Base-by-base conservation (phyloP, 1,140 invertebrate genomes). In the Calephelis virginiensis region DNA sequence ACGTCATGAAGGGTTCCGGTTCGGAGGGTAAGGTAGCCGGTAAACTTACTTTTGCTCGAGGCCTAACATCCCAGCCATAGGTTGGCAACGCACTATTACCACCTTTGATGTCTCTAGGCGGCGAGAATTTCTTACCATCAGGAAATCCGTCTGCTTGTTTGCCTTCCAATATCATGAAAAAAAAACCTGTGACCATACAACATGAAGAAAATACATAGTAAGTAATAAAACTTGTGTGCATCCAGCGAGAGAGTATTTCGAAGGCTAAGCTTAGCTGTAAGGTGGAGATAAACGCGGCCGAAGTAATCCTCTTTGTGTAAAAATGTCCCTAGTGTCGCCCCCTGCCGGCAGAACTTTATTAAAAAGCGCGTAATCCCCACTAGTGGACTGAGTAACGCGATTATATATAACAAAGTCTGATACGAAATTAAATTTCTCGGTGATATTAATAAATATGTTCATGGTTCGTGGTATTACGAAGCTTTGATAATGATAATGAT, bases 271-370 rank as follows among this genome's bases (percentile, higher is more conserved):
- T 67, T 69, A 75, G 74, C 88, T 90, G 88, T 89, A 90, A 90
- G 85, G 88, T 88, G 78, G 76, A 85, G 88, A 90, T 90, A 90
- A 90, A 90, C 88, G 77, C 66, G 81, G 80, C 79, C 83, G 73
- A 80, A 89, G 82, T 90, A 90, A 90, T 90, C 88, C 88, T 80
- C 85, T 89, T 89, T 89, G 86, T 90, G 81, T 83, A 90, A 90
- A 90, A 90, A 90, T 88, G 86, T 89, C 86, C 88, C 84, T 82
- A 77, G 72, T 77, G 80, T 82, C 82, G 76, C 82, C 85, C 83
- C 85, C 85, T 79, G 75, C 77, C 71, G 80, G 82, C 75, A 73
- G 73, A 76, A 87, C 85, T 86, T 90, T 88, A 90, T 90, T 90
- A 90, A 90, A 90, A 90, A 89, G 83, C 83, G 77, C 75, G 85